Evolutionary conservation across 2,888 invertebrate species (phyloP).

Genomic region (Erynnis tages): DNA sequence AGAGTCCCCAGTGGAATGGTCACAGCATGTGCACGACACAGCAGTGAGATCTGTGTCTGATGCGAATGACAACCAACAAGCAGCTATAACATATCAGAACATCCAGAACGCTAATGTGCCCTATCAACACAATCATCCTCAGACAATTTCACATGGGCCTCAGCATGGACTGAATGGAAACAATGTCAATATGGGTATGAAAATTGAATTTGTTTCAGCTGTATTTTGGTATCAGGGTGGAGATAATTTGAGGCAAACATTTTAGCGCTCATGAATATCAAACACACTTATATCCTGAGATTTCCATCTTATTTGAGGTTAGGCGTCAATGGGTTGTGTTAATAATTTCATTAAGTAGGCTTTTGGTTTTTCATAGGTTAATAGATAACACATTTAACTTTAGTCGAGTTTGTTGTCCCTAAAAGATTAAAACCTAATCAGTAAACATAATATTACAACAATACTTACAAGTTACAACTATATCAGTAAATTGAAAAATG

Average conservation of each 20-base stretch:
- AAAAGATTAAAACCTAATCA: not conserved
- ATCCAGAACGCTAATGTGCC: slow-evolving; percentile 74
- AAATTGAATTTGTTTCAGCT: not conserved
- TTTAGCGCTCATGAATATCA: too few relatives aligned
- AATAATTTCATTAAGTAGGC: too few relatives aligned
- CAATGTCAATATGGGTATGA: slow-evolving; percentile 63
- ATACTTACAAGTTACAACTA: too few relatives aligned
- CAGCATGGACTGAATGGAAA: slow-evolving; percentile 72
- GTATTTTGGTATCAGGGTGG: too few relatives aligned
- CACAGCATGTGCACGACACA: slow-evolving; percentile 66
- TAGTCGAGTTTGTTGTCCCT: not conserved
- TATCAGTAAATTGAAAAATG: too few relatives aligned
- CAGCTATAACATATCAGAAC: slow-evolving; percentile 72
- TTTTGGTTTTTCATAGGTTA: not conserved
- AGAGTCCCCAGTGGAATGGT: slow-evolving; percentile 76
- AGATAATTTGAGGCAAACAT: too few relatives aligned
- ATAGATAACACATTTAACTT: not conserved
- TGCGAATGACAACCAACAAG: slow-evolving; percentile 72
- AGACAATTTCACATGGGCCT: slow-evolving; percentile 51
- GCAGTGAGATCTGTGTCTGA: slow-evolving; percentile 60
- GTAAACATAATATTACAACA: not conserved
- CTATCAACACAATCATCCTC: slow-evolving; percentile 70
- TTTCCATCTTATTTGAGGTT: too few relatives aligned
- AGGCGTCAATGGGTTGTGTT: too few relatives aligned
- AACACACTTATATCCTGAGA: too few relatives aligned